phyloP scores from a whole-genome alignment of 2,797 vertebrate genomes.

The Atherinosoma microstoma region DNA sequence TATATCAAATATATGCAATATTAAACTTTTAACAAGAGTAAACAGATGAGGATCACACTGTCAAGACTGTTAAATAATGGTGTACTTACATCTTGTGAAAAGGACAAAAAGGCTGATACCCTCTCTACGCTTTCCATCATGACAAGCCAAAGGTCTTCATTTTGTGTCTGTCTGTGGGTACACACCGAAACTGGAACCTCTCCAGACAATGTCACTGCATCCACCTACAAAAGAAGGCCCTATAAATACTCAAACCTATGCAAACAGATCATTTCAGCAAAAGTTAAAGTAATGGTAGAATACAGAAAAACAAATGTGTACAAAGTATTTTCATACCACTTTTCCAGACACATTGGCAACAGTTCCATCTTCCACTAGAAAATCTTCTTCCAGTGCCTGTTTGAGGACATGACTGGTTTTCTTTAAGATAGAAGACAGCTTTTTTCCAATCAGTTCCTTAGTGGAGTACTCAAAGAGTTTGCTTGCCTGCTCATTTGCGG shows the following conservation, averaged over 20 bases:
- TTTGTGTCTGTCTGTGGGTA: slow-evolving; percentile 73
- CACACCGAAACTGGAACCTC: slow-evolving; percentile 89
- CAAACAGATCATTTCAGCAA: neutral
- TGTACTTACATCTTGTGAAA: slow-evolving; percentile 85
- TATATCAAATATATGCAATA: slow-evolving; percentile 15
- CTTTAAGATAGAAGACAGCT: slow-evolving; percentile 84
- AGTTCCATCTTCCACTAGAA: slow-evolving; percentile 77
- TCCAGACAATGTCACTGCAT: slow-evolving; percentile 77
- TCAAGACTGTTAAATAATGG: neutral
- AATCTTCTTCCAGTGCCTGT: slow-evolving; percentile 85
- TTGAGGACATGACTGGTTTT: slow-evolving; percentile 81
- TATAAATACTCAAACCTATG: neutral
- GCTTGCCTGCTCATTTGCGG: slow-evolving; percentile 90
- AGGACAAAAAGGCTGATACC: slow-evolving; percentile 85
- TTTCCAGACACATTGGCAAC: slow-evolving; percentile 82
- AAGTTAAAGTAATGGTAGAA: neutral
- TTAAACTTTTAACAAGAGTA: too few species aligned
- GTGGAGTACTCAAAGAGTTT: slow-evolving; percentile 87
- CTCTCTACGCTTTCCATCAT: slow-evolving; percentile 90
- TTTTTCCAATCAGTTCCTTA: slow-evolving; percentile 87
- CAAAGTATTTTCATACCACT: slow-evolving; percentile 84
- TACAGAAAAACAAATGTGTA: neutral
- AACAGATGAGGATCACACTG: neutral
- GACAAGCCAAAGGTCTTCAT: slow-evolving; percentile 78
- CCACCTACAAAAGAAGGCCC: slow-evolving; percentile 80